Conservation (phyloP, 2,797 vertebrate genomes). For the Enteromius viviparus region DNA sequence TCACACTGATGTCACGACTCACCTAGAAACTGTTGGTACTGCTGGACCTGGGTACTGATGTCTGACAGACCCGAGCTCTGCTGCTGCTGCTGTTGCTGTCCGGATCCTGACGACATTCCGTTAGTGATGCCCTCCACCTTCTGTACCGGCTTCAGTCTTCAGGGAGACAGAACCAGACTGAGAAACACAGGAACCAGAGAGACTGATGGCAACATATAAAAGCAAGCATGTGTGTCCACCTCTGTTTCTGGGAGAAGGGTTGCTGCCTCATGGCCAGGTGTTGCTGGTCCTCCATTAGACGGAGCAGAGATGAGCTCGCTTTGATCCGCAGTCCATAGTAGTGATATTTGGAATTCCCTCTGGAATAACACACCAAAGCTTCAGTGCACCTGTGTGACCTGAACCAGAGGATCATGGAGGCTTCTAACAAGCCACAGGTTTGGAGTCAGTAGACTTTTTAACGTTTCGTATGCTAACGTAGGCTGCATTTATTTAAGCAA, state of each 20-base stretch:
- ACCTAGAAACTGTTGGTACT: constrained; percentile 97
- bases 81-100: constrained; percentile 84
- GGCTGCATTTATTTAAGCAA: neutral
- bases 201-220: neutral
- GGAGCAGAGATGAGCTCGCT: constrained; percentile 87
- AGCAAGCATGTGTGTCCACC: constrained; percentile 69
- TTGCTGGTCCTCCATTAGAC: constrained; percentile 94
- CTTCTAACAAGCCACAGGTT: neutral
- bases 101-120: constrained; percentile 83
- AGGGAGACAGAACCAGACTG: constrained; percentile 1
- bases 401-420: constrained; percentile 4
- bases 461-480: neutral
- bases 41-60: constrained; percentile 95
- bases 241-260: constrained; percentile 95
- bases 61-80: constrained; percentile 85
- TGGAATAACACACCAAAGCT: constrained; percentile 61
- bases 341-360: constrained; percentile 95
- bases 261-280: constrained; percentile 95
- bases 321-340: constrained; percentile 95
- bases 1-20: constrained; percentile 58
- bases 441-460: neutral
- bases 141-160: constrained; percentile 91
- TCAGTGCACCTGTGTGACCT: constrained; percentile 37
- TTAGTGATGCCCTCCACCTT: constrained; percentile 96
- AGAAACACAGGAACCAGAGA: neutral